Evolutionary conservation across 2,113 vertebrate genomes (phyloP).

Genomic region (Sturnus vulgaris): DNA sequence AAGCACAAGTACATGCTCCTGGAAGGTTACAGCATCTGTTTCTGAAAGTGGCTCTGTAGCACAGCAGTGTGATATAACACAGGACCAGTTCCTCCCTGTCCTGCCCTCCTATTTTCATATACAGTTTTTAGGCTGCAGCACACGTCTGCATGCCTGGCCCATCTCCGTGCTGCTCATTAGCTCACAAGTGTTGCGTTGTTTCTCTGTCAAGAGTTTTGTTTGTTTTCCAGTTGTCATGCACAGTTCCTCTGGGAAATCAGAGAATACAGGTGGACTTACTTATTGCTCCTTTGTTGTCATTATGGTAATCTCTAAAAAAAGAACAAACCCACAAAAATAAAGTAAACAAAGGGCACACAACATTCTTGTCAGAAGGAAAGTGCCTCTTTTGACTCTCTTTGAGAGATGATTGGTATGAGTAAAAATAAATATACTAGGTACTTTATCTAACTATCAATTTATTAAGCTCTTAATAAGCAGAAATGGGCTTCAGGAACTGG

Average conservation of each 20-base stretch:
- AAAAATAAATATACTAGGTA: neutral
- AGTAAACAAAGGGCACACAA: neutral
- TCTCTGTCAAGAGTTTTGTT: slow-evolving; percentile 2
- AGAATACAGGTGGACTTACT: neutral
- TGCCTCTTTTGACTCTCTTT: neutral
- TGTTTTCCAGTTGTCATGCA: neutral
- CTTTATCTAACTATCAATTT: neutral
- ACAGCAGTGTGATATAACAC: neutral
- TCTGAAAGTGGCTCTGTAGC: neutral
- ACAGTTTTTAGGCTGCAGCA: neutral
- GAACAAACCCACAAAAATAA: neutral
- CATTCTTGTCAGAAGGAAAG: neutral
- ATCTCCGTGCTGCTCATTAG: neutral
- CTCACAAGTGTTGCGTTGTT: neutral
- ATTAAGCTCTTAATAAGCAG: neutral
- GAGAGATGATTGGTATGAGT: neutral
- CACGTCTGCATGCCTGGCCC: neutral
- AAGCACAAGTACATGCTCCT: neutral
- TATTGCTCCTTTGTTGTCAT: neutral
- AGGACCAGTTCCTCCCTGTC: neutral
- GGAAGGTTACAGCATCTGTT: neutral
- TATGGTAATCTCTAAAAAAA: neutral
- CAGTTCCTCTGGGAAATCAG: neutral
- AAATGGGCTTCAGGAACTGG: neutral
- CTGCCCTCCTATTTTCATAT: neutral